phyloP scores from a whole-genome alignment of 2,797 vertebrate genomes.

The Ptychadena robeensis region DNA sequence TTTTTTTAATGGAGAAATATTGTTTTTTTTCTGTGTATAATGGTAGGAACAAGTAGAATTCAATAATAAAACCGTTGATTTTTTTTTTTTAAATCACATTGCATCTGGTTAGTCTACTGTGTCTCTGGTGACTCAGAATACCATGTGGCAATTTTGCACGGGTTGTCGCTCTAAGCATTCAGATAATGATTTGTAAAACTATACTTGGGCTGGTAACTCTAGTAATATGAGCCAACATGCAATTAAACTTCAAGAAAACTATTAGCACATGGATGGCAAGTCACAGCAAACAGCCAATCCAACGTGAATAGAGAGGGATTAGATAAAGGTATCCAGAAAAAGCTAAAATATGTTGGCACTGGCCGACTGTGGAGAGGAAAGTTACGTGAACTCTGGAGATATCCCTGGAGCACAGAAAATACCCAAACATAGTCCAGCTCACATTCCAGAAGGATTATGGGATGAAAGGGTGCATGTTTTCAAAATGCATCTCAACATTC shows the following conservation, averaged over 20 bases:
- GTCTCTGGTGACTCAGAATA: slow-evolving; percentile 62
- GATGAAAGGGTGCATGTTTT: slow-evolving; percentile 35
- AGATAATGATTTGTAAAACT: slow-evolving; percentile 58
- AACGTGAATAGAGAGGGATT: slow-evolving; percentile 17
- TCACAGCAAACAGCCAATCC: slow-evolving; percentile 8
- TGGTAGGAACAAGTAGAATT: background rate
- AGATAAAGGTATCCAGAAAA: slow-evolving; percentile 33
- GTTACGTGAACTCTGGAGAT: background rate
- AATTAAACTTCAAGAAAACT: slow-evolving; percentile 48
- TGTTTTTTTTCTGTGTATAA: background rate
- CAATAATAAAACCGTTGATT: background rate
- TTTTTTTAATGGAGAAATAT: slow-evolving; percentile 56
- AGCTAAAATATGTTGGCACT: slow-evolving; percentile 5
- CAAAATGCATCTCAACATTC: slow-evolving; percentile 19
- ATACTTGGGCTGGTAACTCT: slow-evolving; percentile 26
- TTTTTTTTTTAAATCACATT: background rate
- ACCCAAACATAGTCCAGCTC: slow-evolving; percentile 9
- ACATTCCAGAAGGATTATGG: slow-evolving; percentile 48
- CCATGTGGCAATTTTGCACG: slow-evolving; percentile 61
- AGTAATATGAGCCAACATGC: slow-evolving; percentile 26
- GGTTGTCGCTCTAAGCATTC: slow-evolving; percentile 42
- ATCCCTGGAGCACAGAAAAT: slow-evolving; percentile 19
- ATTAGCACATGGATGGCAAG: slow-evolving; percentile 40
- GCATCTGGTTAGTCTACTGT: slow-evolving; percentile 65
- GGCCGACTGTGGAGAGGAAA: too few relatives aligned